A percentile compares a stretch with the other conserved stretches of the same genome.
Evolutionary conservation across 2,113 vertebrate species (phyloP).

Genomic region (Octodon degus): DNA sequence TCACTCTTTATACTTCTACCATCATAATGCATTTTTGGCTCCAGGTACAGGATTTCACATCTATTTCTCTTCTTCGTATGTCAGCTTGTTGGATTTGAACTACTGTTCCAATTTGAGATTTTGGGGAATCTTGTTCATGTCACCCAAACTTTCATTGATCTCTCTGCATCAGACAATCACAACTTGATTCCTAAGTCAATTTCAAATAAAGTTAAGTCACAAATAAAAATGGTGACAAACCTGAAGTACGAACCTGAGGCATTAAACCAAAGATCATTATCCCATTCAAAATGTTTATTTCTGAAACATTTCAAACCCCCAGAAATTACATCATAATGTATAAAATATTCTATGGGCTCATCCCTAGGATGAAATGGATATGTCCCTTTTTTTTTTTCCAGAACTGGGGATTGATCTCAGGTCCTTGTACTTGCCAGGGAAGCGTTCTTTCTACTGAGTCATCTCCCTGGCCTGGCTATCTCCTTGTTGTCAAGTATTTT

Average conservation of each 20-base stretch:
- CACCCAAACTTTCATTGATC: background rate
- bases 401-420: no score
- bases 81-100: background rate
- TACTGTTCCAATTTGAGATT: background rate
- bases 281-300: background rate
- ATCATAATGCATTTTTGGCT: slow-evolving; percentile 5
- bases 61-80: background rate
- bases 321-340: background rate
- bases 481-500: background rate
- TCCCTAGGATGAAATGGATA: background rate
- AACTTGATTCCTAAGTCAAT: background rate
- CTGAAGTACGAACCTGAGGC: background rate
- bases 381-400: no score
- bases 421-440: no score
- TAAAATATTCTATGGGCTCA: background rate
- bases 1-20: background rate
- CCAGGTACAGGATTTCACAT: background rate
- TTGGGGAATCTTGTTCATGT: background rate
- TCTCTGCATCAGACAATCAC: background rate
- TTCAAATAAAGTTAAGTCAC: background rate
- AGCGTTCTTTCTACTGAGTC: no score
- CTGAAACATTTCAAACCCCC: background rate
- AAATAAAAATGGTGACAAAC: background rate
- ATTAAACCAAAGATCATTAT: background rate
- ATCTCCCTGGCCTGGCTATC: no score